Evolutionary conservation across 2,888 invertebrate species (phyloP), one percentile per base, ranked within the genome.

Genomic region (Corythucha ciliata): DNA sequence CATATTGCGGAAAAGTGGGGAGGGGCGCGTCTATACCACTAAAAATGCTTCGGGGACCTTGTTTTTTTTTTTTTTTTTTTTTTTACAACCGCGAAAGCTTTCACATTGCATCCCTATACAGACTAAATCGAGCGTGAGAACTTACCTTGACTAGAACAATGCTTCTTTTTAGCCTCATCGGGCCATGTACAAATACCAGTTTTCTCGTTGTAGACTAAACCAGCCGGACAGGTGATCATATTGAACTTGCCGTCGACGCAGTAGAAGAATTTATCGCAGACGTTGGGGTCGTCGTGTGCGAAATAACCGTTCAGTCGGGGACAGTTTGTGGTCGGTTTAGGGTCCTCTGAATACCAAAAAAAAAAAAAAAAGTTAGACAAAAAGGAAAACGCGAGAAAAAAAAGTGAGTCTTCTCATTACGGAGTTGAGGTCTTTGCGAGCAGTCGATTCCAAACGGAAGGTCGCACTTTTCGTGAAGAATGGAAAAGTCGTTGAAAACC

Each of bases 171-270:
- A 6, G 90, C 89, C 66, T 90, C 88, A 71, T 91, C 89, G 1
- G 91, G 81, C 91, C 91, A 91, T 18, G 87, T 86, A 68, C 91
- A 91, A 62, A 89, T 91, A 55, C 90, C 90, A 34, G 82, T 83
- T 67, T 82, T 84, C 60, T 86, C 84, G 64, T 86, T 88, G 71
- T 90, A 91, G 10, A 90, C 89, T 49, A 92, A 70, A 0, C 90
- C 89, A 39, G 76, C 79, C 0, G 91, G 90, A 57, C 91, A 92
- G 1, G 81, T 85, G 66, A 91, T 88, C 80, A 84, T 83, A 69
- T 90, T 89, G 73, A 81, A 89, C 69, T 83, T 77, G 4, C 90
- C 90, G 65, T 88, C 88, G 24, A 88, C 88, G 64, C 90, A 90
- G 68, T 81, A 89, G 69, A 85, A 89, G 72, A 90, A 90, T 64